Base-by-base conservation (phyloP, 2,888 invertebrate genomes). In the Drosophila paucipuncta region DNA sequence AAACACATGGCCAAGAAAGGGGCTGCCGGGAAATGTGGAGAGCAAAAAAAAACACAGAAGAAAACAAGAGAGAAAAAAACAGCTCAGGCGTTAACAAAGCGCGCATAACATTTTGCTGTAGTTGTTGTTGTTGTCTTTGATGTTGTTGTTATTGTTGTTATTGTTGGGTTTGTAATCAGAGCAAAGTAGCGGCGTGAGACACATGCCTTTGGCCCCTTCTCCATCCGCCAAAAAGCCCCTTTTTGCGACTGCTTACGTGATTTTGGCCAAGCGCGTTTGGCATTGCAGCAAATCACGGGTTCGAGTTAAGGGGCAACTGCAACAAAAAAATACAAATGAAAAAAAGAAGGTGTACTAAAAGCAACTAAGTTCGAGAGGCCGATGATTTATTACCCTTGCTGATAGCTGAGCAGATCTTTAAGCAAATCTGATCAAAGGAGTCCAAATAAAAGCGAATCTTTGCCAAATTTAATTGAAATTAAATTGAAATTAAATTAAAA, bases 151-250 rank as follows among this genome's bases (percentile, higher is more conserved):
- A 4, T 25, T 47, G 16, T 47, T 25, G 47, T 47, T 47, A 1
- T 71, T 85, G 83, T 78, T 76, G 85, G 67, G 57, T 62, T 82
- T 85, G 85, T 85, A 85, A 85, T 85, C 85, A 85, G 85, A 86
- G 82, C 72, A 84, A 81, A 85, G 83, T 79, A 82, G 76, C 76
- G 74, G 68, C 76, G 35, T 13, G 35, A 85, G 81, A 79, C 78
- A 85, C 76, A 83, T 73, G 80, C 73, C 62, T 49, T 54, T 37
- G 11, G 10, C 18, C 33, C 10, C 30, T 13, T 9, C 41, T 39
- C n/a, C 37, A 2, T 0, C 18, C 39, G n/a, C 18, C 28, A 33
- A 22, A 22, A 47, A 22, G 18, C 28, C 37, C 10, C 53, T 39
- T 61, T 65, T 66, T 57, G 55, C 31, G 62, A 68, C 50, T 62